Evolutionary conservation across 2,888 invertebrate species (phyloP), one percentile per base, ranked within the genome.

Genomic region (Heliconius ismenius): DNA sequence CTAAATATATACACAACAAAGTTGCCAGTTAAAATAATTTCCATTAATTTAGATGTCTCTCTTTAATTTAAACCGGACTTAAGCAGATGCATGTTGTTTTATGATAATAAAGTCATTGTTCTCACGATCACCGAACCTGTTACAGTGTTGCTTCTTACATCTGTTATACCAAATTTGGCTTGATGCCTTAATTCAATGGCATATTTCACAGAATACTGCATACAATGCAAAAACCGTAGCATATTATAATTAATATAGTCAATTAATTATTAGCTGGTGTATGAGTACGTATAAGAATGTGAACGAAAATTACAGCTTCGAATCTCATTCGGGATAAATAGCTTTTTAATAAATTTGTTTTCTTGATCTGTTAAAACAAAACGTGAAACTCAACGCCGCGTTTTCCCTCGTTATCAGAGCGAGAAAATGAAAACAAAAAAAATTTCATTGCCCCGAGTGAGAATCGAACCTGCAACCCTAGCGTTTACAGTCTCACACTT

Each of bases 91-190:
- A 58, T 15, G 62, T 11, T 58, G 39, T n/a, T 76, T 73, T 77
- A 77, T 77, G 75, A 73, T 75, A 77, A 79, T 79, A 73, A 79
- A 77, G 79, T 69, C 75, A 79, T 79, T 79, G 79, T 79, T 79
- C 79, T 75, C 77, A 73, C 75, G 73, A 68, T 39, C 54, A 32
- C 36, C 24, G 64, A 32, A 60, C 54, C 64, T 28, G 36, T 43
- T 49, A 72, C 32, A 13, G 28, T 39, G 39, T 63, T 54, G n/a
- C n/a, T 70, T 70, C 58, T 62, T 64, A 70, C 70, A 75, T 63
- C 75, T 75, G 75, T 76, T 65, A 54, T 18, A 21, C 76, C 76
- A 72, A 76, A 72, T 76, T 76, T 58, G 76, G 76, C 21, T n/a
- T 65, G 54, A 76, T 76, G 70, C 64, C 64, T 76, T 76, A 72